Conservation (phyloP, 2,888 invertebrate species). For the Hetaerina titia region DNA sequence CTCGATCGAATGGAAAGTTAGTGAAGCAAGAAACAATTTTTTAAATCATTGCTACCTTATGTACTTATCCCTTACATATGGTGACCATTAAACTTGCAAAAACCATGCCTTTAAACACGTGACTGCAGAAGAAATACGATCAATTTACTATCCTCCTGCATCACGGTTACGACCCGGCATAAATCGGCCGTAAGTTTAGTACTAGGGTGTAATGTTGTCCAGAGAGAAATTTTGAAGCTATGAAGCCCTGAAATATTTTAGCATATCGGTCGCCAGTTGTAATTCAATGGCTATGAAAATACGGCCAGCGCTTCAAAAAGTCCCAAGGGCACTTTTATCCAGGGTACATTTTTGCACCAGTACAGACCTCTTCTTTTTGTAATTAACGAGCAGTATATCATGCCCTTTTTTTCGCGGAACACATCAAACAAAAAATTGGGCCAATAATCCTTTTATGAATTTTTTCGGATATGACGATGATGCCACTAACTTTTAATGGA, state of each 20-base stretch:
- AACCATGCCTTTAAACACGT: too few species aligned
- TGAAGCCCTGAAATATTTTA: not conserved
- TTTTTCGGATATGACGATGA: conserved; percentile 9
- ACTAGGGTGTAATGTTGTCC: not conserved
- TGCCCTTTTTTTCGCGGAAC: not conserved
- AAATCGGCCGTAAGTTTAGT: not conserved
- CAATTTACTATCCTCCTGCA: not conserved
- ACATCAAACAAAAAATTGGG: not conserved
- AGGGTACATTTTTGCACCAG: not conserved
- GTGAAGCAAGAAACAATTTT: too few species aligned
- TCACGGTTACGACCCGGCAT: not conserved
- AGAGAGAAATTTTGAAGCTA: not conserved
- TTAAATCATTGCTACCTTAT: too few species aligned
- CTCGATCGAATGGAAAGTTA: too few species aligned
- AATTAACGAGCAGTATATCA: conserved; percentile 28
- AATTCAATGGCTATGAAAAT: not conserved
- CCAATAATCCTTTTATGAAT: not conserved
- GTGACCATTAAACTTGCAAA: too few species aligned
- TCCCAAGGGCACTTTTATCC: not conserved
- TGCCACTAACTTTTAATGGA: conserved; percentile 47
- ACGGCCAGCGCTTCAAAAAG: not conserved
- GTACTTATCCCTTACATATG: too few species aligned
- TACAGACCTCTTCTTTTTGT: not conserved
- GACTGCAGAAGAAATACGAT: too few species aligned
- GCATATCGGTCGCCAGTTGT: not conserved